phyloP scores from a whole-genome alignment of 2,113 vertebrate genomes.

The Chitala chitala region DNA sequence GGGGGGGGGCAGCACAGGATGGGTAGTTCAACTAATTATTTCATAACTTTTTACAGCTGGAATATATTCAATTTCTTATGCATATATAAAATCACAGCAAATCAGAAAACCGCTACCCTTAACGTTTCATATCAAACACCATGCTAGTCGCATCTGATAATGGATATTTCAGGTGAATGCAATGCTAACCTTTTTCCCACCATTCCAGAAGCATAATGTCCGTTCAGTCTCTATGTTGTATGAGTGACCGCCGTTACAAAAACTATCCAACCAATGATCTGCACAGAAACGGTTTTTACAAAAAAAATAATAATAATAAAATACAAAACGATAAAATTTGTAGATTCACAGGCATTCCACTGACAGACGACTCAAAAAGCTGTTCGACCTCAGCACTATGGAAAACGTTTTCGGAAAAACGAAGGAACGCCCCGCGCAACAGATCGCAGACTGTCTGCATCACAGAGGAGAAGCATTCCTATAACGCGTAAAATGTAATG shows the following conservation, averaged over 20 bases:
- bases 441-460: background rate
- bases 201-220: constrained; percentile 45
- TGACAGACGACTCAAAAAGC: constrained; percentile 46
- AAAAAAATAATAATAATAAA: constrained; percentile 46
- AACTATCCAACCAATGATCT: constrained; percentile 42
- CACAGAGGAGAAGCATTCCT: too few relatives aligned
- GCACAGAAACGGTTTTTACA: constrained; percentile 41
- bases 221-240: constrained; percentile 44
- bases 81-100: too few relatives aligned
- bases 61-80: too few relatives aligned
- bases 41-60: too few relatives aligned
- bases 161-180: too few relatives aligned
- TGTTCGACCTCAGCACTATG: constrained; percentile 26
- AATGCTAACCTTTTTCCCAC: too few relatives aligned
- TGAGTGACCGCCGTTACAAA: constrained; percentile 46
- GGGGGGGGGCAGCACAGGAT: background rate
- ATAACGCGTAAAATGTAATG: background rate
- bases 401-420: background rate
- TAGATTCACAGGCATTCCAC: constrained; percentile 47
- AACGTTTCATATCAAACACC: too few relatives aligned
- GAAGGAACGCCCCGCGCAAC: too few relatives aligned
- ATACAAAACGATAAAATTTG: constrained; percentile 51
- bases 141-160: too few relatives aligned
- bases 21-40: too few relatives aligned
- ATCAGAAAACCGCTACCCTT: too few relatives aligned